phyloP scores from a whole-genome alignment of 2,888 invertebrate genomes.

The Eudemis profundana region DNA sequence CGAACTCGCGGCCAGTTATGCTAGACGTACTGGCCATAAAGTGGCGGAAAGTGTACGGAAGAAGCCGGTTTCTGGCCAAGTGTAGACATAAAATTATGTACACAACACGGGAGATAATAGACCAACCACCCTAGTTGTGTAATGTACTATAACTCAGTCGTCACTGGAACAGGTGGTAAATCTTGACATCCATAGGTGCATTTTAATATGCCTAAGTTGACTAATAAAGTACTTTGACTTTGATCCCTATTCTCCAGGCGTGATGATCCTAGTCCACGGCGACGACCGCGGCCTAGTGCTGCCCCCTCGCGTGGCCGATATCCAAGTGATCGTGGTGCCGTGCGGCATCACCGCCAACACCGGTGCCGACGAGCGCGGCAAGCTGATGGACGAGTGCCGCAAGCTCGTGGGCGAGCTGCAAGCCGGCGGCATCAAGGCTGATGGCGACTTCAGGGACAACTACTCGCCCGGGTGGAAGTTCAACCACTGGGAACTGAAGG shows the following conservation, averaged over 20 bases:
- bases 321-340: conserved; percentile 96
- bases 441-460: conserved; percentile 96
- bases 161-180: too few species aligned
- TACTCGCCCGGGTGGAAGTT: conserved; percentile 99
- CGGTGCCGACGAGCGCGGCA: conserved; percentile 88
- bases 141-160: too few species aligned
- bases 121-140: too few species aligned
- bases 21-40: too few species aligned
- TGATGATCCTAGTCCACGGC: conserved; percentile 96
- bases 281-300: conserved; percentile 98
- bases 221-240: not conserved
- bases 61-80: too few species aligned
- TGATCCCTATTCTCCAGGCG: conserved; percentile 79
- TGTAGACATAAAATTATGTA: too few species aligned
- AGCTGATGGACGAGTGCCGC: conserved; percentile 89
- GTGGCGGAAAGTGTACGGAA: too few species aligned
- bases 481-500: conserved; percentile 98
- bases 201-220: too few species aligned
- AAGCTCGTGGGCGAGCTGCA: conserved; percentile 87
- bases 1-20: too few species aligned
- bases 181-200: too few species aligned
- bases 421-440: conserved; percentile 88
- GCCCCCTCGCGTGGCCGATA: conserved; percentile 95
- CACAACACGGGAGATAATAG: too few species aligned
- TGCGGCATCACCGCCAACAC: conserved; percentile 97